Conservation (phyloP, 1,140 invertebrate genomes). For the Drosophila ogumai region DNA sequence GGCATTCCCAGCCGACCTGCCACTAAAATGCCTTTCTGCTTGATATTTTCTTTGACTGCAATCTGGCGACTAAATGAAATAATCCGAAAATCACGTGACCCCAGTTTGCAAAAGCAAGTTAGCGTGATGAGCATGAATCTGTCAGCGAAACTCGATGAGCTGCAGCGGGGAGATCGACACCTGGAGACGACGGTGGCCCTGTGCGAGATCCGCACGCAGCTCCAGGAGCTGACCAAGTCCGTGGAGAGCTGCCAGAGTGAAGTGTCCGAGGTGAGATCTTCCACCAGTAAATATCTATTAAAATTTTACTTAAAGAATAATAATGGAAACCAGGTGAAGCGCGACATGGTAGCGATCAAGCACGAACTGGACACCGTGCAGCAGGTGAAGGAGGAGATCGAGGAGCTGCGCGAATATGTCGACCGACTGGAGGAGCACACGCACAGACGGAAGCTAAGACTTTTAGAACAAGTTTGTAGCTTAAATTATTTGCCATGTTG, state of each 20-base stretch:
- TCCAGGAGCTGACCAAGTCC: slow-evolving; percentile 96
- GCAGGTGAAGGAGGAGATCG: slow-evolving; percentile 96
- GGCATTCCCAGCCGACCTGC: slow-evolving; percentile 60
- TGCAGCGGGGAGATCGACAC: slow-evolving; percentile 93
- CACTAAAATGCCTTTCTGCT: slow-evolving; percentile 77
- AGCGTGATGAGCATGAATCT: slow-evolving; percentile 98
- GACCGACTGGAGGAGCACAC: slow-evolving; percentile 95
- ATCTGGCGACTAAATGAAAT: slow-evolving; percentile 27
- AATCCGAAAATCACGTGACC: slow-evolving; percentile 41
- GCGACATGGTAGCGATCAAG: slow-evolving; percentile 97
- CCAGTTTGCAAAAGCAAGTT: slow-evolving; percentile 97
- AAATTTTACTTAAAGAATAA: background rate
- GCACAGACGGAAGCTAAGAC: slow-evolving; percentile 92
- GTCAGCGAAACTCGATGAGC: slow-evolving; percentile 95
- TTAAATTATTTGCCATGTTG: slow-evolving; percentile 85
- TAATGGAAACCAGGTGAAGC: slow-evolving; percentile 88
- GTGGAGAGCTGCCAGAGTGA: slow-evolving; percentile 97
- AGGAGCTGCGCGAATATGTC: slow-evolving; percentile 95
- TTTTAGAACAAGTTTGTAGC: slow-evolving; percentile 93
- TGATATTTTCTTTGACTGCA: slow-evolving; percentile 73
- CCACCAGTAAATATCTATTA: background rate
- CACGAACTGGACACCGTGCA: slow-evolving; percentile 96
- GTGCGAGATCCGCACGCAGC: slow-evolving; percentile 94
- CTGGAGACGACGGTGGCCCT: slow-evolving; percentile 95
- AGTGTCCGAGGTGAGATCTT: slow-evolving; percentile 89